Conservation (phyloP, 2,888 invertebrate genomes). For the Ganaspis brasiliensis region DNA sequence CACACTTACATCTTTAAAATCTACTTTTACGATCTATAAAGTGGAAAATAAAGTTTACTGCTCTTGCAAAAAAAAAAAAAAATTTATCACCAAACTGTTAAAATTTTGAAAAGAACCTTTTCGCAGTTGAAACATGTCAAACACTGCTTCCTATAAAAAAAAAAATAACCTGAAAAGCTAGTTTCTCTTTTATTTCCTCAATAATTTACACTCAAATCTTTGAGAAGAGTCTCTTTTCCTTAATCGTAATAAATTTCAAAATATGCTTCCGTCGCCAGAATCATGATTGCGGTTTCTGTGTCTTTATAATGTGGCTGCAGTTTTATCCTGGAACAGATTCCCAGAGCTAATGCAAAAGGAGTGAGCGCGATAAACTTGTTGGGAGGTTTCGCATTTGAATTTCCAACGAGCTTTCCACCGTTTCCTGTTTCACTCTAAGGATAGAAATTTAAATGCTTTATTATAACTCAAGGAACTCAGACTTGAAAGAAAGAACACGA, state of each 20-base stretch:
- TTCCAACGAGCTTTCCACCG: slow-evolving; percentile 33
- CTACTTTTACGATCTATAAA: no score
- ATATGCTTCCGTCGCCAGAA: neutral
- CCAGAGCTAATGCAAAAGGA: slow-evolving; percentile 22
- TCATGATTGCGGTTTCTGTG: slow-evolving; percentile 14
- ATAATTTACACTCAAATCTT: neutral
- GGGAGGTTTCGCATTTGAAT: slow-evolving; percentile 25
- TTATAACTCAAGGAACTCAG: neutral
- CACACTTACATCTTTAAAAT: no score
- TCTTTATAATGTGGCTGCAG: slow-evolving; percentile 12
- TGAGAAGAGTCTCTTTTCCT: neutral
- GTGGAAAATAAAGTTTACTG: no score
- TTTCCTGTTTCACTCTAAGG: slow-evolving; percentile 27
- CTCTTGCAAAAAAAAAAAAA: no score
- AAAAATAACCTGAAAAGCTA: no score
- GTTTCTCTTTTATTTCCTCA: no score
- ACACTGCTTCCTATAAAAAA: no score
- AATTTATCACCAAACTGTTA: no score
- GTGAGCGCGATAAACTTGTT: slow-evolving; percentile 26
- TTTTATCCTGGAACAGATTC: slow-evolving; percentile 11
- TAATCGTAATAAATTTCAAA: neutral
- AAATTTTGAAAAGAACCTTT: no score
- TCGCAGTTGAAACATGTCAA: no score
- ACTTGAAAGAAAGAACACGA: neutral
- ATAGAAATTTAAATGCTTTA: neutral